phyloP scores from a whole-genome alignment of 2,888 invertebrate genomes.

The Tetrapedia diversipes region DNA sequence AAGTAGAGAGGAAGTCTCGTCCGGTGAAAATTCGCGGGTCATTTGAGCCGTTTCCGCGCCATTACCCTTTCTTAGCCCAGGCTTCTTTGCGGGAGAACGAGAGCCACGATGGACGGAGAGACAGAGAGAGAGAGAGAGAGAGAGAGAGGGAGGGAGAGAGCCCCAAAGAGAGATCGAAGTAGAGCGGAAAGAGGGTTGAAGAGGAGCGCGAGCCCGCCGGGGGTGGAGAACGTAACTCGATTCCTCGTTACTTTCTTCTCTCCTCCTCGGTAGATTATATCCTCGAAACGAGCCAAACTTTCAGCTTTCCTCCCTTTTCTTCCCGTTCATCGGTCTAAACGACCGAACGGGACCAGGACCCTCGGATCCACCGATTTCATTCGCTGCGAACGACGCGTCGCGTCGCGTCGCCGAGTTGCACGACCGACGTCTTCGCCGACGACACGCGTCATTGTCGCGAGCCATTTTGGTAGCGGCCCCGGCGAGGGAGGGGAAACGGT shows the following conservation, averaged over 20 bases:
- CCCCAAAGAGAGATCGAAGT: conserved; percentile 52
- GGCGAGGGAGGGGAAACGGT: conserved; percentile 11
- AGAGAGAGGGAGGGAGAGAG: conserved; percentile 54
- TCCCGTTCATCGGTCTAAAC: conserved; percentile 55
- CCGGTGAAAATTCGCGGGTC: conserved; percentile 80
- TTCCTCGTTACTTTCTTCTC: conserved; percentile 73
- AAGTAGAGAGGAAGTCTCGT: conserved; percentile 71
- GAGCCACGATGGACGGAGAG: conserved; percentile 42
- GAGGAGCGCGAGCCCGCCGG: conserved; percentile 28
- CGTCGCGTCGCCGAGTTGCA: neutral
- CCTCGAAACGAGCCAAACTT: conserved; percentile 62
- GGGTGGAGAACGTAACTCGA: conserved; percentile 69
- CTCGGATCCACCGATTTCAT: conserved; percentile 43
- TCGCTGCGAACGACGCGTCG: conserved; percentile 27
- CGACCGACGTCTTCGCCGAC: conserved; percentile 15
- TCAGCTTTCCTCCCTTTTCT: conserved; percentile 50
- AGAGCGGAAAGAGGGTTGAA: conserved; percentile 53
- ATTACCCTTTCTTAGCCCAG: conserved; percentile 80
- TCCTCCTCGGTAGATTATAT: conserved; percentile 69
- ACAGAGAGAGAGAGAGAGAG: conserved; percentile 52
- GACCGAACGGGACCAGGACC: conserved; percentile 42
- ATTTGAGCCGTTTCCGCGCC: conserved; percentile 82
- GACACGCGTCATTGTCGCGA: conserved; percentile 42
- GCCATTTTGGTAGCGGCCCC: conserved; percentile 53
- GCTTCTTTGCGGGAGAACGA: conserved; percentile 59